Conservation (phyloP, 92 coral and sea anemone species). For the Desmophyllum pertusum region DNA sequence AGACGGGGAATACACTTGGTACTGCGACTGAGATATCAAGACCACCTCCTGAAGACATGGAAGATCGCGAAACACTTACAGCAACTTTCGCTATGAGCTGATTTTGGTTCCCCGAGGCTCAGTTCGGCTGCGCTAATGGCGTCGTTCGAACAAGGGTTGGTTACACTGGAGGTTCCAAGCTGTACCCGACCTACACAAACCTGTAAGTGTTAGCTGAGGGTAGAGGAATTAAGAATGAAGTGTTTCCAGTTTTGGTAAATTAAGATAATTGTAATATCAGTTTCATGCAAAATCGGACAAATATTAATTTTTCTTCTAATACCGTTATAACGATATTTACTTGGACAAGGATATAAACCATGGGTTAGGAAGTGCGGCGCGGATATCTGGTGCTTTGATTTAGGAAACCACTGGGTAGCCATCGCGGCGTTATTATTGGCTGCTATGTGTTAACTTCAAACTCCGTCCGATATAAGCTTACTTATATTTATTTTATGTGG, state of each 20-base stretch:
- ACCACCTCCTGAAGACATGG: constrained; percentile 62
- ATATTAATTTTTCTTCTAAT: no score
- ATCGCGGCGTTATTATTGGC: no score
- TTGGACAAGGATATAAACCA: no score
- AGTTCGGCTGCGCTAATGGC: constrained; percentile 93
- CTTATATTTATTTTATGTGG: no score
- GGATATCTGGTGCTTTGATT: no score
- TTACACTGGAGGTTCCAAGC: constrained; percentile 93
- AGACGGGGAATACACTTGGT: constrained; percentile 70
- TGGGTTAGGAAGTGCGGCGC: no score
- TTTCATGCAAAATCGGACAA: neutral
- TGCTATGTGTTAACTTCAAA: no score
- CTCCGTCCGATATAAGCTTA: no score
- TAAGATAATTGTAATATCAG: neutral
- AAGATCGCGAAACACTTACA: constrained; percentile 51
- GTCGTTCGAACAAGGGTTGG: constrained; percentile 93
- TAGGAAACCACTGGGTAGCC: no score
- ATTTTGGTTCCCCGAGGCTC: constrained; percentile 99
- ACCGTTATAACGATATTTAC: no score
- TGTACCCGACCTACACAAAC: constrained; percentile 89
- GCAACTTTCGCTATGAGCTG: constrained; percentile 98
- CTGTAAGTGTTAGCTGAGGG: constrained; percentile 71
- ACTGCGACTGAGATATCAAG: constrained; percentile 44
- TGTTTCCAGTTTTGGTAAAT: neutral
- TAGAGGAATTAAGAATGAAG: neutral